Conservation (phyloP, 2,888 invertebrate genomes). For the Tetheella fluctuosa region DNA sequence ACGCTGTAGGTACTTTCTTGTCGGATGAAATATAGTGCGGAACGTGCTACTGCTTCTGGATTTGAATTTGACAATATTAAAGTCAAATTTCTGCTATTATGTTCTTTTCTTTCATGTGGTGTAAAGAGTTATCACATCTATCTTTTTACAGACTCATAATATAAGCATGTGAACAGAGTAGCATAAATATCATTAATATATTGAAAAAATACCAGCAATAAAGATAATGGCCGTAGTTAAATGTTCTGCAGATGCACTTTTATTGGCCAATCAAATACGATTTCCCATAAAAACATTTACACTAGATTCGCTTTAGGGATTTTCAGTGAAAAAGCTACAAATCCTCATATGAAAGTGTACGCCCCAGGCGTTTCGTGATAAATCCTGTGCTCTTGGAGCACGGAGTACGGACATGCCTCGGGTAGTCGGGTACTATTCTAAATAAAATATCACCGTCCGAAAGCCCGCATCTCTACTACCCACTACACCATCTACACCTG, state of each 20-base stretch:
- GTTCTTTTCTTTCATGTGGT: background rate
- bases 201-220: too few relatives aligned
- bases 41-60: background rate
- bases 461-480: constrained; percentile 24
- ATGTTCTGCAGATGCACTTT: background rate
- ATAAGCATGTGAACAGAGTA: too few relatives aligned
- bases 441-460: constrained; percentile 48
- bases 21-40: constrained; percentile 1
- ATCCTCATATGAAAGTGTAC: constrained; percentile 13
- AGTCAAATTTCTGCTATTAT: too few relatives aligned
- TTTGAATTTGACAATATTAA: background rate
- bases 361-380: constrained; percentile 34
- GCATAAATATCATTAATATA: too few relatives aligned
- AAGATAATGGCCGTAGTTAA: background rate
- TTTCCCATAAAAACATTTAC: background rate
- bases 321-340: background rate
- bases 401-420: constrained; percentile 17
- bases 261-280: constrained; percentile 1
- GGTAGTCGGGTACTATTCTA: constrained; percentile 34
- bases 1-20: background rate
- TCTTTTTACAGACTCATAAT: too few relatives aligned
- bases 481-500: constrained; percentile 18
- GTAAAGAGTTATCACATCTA: too few relatives aligned
- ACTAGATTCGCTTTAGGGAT: background rate
- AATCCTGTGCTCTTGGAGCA: constrained; percentile 30